Evolutionary conservation across 2,113 vertebrate genomes (phyloP), one percentile per base, ranked within the genome.

Genomic region (Paradoxurus hermaphroditus): DNA sequence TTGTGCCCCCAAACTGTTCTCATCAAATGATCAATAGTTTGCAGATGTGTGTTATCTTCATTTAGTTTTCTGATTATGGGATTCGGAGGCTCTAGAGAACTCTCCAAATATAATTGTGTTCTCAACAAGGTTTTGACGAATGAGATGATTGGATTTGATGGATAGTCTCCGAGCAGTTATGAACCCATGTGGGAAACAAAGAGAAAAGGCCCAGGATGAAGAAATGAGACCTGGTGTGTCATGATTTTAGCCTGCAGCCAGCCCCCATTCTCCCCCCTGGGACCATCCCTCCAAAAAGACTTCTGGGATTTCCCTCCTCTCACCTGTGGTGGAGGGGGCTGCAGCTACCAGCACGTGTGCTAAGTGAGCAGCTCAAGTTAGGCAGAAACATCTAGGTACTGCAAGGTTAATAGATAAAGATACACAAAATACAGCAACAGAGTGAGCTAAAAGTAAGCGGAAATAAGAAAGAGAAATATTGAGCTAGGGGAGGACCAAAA

Each of bases 81-180:
- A 67, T 96, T 94, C 75, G 67, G 75, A 83, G 15, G 25, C 34
- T 87, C 36, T 29, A 44, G 46, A 39, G 46, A 87, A 49, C 46
- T 77, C 39, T 83, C 5, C 10, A 83, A 87, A 83, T 12, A 53
- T 72, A 65, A 94, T 44, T 92, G 34, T 75, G 7, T 78, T 92
- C 27, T 82, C 77, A 83, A 84, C 7, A 63, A 87, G 46, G 34
- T 68, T 91, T 82, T 83, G 75, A 68, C 84, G 41, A 91, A 56
- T 87, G 53, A 67, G 36, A 65, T 65, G 44, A 25, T 88, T 75
- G 21, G 83, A 25, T 83, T 41, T 51, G 70, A 83, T 39, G 70
- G 75, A 67, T 59, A 67, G 39, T 82, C 13, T 59, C 12, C 83
- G 75, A 87, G 83, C 23, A 51, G 34, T 39, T 39, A 31, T 13